Evolutionary conservation across 2,113 vertebrate genomes (phyloP).

Genomic region (Vidua chalybeata): DNA sequence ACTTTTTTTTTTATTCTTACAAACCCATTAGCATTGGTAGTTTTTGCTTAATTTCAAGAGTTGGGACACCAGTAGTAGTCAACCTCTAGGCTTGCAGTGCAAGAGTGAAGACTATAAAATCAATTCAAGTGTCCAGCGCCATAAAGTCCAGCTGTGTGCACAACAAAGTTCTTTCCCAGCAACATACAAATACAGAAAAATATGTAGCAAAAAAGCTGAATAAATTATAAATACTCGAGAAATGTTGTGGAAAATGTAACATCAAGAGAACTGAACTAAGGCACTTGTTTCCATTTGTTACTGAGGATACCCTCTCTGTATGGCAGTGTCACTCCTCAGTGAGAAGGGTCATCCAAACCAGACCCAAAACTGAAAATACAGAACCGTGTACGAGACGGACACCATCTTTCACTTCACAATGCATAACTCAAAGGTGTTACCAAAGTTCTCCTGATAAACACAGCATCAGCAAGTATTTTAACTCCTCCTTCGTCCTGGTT

Average conservation of each 20-base stretch:
- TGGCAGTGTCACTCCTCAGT: rapidly evolving
- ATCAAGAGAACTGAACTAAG: not conserved
- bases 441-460: not conserved
- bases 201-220: not conserved
- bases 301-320: not conserved
- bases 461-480: not conserved
- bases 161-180: not conserved
- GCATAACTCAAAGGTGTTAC: not conserved
- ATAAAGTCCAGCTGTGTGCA: not conserved
- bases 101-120: not conserved
- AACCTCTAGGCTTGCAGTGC: not conserved
- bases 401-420: not conserved
- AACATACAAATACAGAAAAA: not conserved
- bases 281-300: not conserved
- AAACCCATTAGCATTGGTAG: slow-evolving; percentile 14
- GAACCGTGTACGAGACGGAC: not conserved
- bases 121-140: not conserved
- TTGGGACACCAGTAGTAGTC: not conserved
- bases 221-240: slow-evolving; percentile 57
- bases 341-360: not conserved
- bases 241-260: slow-evolving; percentile 9
- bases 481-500: not conserved
- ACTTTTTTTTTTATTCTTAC: slow-evolving; percentile 46
- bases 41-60: not conserved
- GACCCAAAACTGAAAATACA: not conserved